Evolutionary conservation across 2,888 invertebrate species (phyloP).

Genomic region (Helleia helle): DNA sequence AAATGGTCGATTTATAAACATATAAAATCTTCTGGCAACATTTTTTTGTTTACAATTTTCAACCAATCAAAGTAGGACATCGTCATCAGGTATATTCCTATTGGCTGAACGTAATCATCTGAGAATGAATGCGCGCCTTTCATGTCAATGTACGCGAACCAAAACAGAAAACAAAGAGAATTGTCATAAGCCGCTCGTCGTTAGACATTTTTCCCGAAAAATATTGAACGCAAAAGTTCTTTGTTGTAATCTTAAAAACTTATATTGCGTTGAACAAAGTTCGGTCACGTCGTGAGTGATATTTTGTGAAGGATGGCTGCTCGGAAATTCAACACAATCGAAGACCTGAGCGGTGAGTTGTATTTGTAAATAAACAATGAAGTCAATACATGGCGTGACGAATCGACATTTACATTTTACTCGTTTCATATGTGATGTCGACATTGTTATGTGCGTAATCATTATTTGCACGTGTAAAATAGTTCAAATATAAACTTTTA

Average conservation of each 20-base stretch:
- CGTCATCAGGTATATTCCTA: conserved; percentile 19
- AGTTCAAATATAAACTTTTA: conserved; percentile 13
- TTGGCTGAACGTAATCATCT: conserved; percentile 26
- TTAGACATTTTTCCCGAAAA: conserved; percentile 18
- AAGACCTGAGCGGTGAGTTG: conserved; percentile 65
- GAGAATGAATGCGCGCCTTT: conserved; percentile 20
- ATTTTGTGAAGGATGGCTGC: conserved; percentile 46
- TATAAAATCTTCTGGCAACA: conserved; percentile 31
- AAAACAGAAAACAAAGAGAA: conserved; percentile 45
- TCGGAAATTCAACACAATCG: conserved; percentile 62
- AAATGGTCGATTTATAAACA: no score
- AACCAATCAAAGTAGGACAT: conserved; percentile 30
- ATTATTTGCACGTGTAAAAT: conserved; percentile 10
- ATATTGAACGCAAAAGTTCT: conserved; percentile 24
- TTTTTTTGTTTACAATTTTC: conserved; percentile 28
- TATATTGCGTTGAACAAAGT: conserved; percentile 12
- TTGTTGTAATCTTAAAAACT: conserved; percentile 1
- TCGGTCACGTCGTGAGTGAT: conserved; percentile 18
- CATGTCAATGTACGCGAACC: conserved; percentile 24
- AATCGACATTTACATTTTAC: conserved; percentile 35
- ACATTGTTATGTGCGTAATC: conserved; percentile 9
- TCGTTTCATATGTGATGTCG: conserved; percentile 22
- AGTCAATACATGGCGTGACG: conserved; percentile 32
- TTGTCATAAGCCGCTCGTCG: conserved; percentile 20
- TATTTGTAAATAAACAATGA: conserved; percentile 44